Evolutionary conservation across 2,888 invertebrate genomes (phyloP).

Genomic region (Cataglyphis livida): DNA sequence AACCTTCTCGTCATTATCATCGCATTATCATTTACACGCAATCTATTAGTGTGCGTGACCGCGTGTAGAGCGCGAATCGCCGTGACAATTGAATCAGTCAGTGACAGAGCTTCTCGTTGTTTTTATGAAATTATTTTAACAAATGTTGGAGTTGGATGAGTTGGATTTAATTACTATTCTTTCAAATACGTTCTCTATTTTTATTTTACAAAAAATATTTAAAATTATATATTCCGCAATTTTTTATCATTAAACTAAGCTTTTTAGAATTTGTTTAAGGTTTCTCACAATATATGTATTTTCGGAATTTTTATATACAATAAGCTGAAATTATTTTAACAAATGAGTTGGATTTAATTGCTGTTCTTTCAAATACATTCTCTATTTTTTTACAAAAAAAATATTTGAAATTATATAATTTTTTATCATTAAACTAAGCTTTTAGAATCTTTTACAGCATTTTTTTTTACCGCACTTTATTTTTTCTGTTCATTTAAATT

Average conservation of each 20-base stretch:
- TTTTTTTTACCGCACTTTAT: not conserved
- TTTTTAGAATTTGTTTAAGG: not conserved
- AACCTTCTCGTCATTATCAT: conserved; percentile 60
- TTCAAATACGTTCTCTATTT: no score
- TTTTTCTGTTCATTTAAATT: not conserved
- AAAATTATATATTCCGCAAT: no score
- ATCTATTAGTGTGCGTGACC: not conserved
- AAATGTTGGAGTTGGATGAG: no score
- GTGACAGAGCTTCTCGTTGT: not conserved
- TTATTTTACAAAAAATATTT: no score
- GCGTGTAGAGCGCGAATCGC: not conserved
- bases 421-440: not conserved
- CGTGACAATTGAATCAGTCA: not conserved
- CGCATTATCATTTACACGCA: conserved; percentile 37
- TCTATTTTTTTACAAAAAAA: not conserved
- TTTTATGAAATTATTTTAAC: conserved; percentile 1
- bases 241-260: no score
- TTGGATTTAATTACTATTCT: no score
- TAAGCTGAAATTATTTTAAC: not conserved
- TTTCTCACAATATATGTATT: not conserved
- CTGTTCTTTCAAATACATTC: not conserved
- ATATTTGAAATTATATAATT: not conserved
- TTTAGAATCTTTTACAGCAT: not conserved
- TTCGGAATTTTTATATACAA: not conserved
- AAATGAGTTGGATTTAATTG: not conserved